Evolutionary conservation across 2,797 vertebrate species (phyloP).

Genomic region (Melopsittacus undulatus): DNA sequence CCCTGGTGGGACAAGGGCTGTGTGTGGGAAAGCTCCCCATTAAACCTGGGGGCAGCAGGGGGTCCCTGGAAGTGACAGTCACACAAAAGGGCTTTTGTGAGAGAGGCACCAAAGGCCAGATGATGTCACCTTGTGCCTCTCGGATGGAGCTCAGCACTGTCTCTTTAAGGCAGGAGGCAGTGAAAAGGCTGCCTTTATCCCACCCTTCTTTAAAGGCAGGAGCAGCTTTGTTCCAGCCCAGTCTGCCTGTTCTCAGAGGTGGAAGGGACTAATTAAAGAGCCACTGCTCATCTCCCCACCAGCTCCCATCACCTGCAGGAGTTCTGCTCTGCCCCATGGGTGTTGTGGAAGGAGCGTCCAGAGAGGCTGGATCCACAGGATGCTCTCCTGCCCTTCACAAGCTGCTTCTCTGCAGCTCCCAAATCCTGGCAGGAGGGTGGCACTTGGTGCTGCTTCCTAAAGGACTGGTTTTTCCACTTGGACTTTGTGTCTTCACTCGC

Average conservation of each 20-base stretch:
- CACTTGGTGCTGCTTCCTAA: background rate
- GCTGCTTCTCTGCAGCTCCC: background rate
- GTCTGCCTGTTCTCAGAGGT: background rate
- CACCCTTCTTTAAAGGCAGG: background rate
- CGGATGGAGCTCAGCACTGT: slow-evolving; percentile 6
- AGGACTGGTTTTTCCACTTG: background rate
- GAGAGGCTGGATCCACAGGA: background rate
- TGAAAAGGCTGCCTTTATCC: slow-evolving; percentile 42
- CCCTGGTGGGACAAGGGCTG: background rate
- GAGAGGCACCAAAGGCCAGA: slow-evolving; percentile 47
- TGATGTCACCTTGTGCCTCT: slow-evolving; percentile 65
- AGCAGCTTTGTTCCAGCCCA: slow-evolving; percentile 16
- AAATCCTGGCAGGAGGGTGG: no score
- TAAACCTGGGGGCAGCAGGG: slow-evolving; percentile 64
- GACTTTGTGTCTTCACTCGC: background rate
- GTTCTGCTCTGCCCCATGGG: background rate
- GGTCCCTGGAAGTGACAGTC: slow-evolving; percentile 55
- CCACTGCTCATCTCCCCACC: background rate
- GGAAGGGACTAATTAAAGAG: background rate
- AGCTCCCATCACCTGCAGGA: background rate
- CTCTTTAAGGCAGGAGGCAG: slow-evolving; percentile 11
- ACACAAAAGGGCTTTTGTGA: slow-evolving; percentile 58
- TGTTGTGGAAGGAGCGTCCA: no score
- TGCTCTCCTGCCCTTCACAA: background rate
- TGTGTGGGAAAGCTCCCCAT: slow-evolving; percentile 64